These are phyloP conservation scores for Yponomeuta evonymella DNA, from an alignment of 2,888 invertebrate genomes.

Conservation along the genomic window DNA sequence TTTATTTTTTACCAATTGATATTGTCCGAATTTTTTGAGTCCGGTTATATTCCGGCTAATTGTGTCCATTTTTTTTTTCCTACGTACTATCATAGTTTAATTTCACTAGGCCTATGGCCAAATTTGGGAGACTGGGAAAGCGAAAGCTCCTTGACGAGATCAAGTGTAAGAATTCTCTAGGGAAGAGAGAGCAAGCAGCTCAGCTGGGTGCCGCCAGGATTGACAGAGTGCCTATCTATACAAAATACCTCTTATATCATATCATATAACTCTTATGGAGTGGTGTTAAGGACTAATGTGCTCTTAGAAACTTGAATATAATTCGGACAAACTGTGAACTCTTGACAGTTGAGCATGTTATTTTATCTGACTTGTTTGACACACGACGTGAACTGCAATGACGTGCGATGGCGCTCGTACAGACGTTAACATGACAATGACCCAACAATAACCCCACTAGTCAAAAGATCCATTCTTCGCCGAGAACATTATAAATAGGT, in stretches of 20 bases:
- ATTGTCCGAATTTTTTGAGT: too few species aligned
- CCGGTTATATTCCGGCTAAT: too few species aligned
- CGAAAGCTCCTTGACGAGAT: background rate
- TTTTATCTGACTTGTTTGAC: slow-evolving; percentile 11
- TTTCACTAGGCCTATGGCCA: too few species aligned
- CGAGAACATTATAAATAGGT: background rate
- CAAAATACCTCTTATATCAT: background rate
- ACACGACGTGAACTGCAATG: slow-evolving; percentile 6
- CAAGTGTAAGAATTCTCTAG: background rate
- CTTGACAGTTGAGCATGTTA: slow-evolving; percentile 5
- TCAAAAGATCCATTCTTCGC: slow-evolving; percentile 8
- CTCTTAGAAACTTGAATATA: background rate
- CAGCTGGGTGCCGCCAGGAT: slow-evolving; percentile 11
- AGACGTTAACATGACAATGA: slow-evolving; percentile 19
- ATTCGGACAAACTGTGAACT: slow-evolving; percentile 5
- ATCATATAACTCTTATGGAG: background rate
- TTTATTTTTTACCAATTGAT: background rate
- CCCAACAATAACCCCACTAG: slow-evolving; percentile 12
- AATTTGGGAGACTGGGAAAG: background rate
- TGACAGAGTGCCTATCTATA: background rate
- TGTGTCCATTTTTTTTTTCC: background rate
- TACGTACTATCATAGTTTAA: background rate
- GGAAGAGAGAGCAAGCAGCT: slow-evolving; percentile 13
- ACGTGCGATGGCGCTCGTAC: slow-evolving; percentile 26
- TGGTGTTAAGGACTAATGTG: background rate